phyloP scores from a whole-genome alignment of 2,797 vertebrate species.

The Molossus alvarezi region DNA sequence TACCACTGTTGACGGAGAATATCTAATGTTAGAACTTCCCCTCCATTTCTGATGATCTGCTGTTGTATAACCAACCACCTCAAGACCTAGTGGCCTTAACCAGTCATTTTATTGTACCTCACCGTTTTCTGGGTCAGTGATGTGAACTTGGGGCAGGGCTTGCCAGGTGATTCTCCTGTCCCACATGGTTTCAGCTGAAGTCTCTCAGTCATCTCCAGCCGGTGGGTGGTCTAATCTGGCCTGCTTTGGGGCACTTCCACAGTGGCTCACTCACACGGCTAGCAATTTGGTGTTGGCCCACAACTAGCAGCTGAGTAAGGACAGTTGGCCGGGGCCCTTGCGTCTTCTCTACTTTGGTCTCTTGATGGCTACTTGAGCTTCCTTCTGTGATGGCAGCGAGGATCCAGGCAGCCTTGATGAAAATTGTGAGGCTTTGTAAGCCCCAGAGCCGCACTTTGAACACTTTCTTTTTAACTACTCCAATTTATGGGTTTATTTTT shows the following conservation, averaged over 20 bases:
- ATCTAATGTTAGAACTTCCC: not conserved
- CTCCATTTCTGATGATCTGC: not conserved
- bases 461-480: not conserved
- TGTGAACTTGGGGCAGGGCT: not conserved
- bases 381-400: not conserved
- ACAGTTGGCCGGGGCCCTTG: not conserved
- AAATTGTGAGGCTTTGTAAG: not conserved
- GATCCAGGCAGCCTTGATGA: not conserved
- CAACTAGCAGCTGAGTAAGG: not conserved
- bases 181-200: not conserved
- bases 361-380: not conserved
- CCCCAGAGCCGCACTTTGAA: not conserved
- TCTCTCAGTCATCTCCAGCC: not conserved
- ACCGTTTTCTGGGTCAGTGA: not conserved
- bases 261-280: not conserved
- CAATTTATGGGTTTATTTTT: not conserved
- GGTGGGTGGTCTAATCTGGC: not conserved
- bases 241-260: not conserved
- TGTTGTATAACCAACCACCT: not conserved
- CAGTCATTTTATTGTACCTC: not conserved
- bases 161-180: not conserved
- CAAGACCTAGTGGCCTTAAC: not conserved
- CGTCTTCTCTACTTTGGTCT: not conserved
- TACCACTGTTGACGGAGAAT: not conserved
- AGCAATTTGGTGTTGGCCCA: not conserved